Evolutionary conservation across 2,888 invertebrate species (phyloP), one percentile per base, ranked within the genome.

Genomic region (Willowsia nigromaculata): DNA sequence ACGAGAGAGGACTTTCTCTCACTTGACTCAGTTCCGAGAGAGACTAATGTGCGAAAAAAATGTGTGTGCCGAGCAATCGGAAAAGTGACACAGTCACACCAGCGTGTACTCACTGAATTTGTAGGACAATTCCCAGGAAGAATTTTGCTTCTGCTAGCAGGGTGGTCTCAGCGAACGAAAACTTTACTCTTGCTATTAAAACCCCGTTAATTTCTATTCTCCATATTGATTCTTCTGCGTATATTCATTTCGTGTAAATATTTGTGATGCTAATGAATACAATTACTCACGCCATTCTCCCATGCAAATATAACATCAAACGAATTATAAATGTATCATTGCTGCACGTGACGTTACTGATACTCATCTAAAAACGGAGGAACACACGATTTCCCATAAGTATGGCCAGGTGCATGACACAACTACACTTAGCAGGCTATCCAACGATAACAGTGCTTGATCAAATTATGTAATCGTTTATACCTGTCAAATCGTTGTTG

Each of bases 221-320:
- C n/a, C 74, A 15, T 47, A 47, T 78, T 53, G 33, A 78, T 78
- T 78, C 76, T 30, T 53, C 53, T n/a, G 43, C 47, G 22, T 78
- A 53, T 30, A 78, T 33, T 33, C 76, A 30, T 53, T 59, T 56
- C 50, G 76, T 47, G 33, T 59, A 85, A 85, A 85, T 85, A 74
- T 85, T 85, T 85, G 85, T 9, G 56, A 56, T 40, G 53, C 25
- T 74, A 76, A 85, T 85, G 53, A 74, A 53, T 43, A 59, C 30
- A 84, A 84, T 84, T 71, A 71, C 71, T 82, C 47, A 62, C 71
- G 71, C 71, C 71, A 71, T 71, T 15, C 25, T 62, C 30, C 43
- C 59, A 65, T 59, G 71, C 25, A 71, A 71, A 71, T 59, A 4
- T 9, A 18, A 78, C 30, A 53, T 78, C 84, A 84, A 68, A 50